Evolutionary conservation across 2,888 invertebrate species (phyloP).

Genomic region (Anarsia innoxiella): DNA sequence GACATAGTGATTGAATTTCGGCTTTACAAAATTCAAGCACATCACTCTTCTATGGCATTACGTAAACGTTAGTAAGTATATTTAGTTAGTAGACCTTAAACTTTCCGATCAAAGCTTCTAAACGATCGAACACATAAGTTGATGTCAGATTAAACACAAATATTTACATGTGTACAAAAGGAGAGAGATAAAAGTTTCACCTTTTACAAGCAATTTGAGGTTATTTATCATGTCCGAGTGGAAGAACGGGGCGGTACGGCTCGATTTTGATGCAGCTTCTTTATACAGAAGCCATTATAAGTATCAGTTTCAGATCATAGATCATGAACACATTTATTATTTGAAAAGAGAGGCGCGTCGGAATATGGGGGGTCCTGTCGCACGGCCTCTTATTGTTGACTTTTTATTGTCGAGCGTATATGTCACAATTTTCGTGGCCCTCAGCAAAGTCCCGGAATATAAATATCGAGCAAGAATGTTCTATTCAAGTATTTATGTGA

Average conservation of each 20-base stretch:
- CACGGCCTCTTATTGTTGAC: constrained; percentile 52
- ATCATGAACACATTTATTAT: constrained; percentile 70
- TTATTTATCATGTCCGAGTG: constrained; percentile 60
- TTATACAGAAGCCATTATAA: constrained; percentile 74
- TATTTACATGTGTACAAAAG: constrained; percentile 64
- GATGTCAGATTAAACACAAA: constrained; percentile 57
- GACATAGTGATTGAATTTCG: too few relatives aligned
- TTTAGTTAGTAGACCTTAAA: too few relatives aligned
- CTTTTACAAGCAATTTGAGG: constrained; percentile 70
- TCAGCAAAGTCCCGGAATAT: constrained; percentile 44
- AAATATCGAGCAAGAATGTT: constrained; percentile 55
- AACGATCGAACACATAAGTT: constrained; percentile 41
- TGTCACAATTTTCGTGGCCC: constrained; percentile 61
- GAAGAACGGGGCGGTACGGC: constrained; percentile 23
- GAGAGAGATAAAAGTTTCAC: constrained; percentile 57
- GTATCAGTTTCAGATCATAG: constrained; percentile 75
- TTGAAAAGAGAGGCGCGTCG: constrained; percentile 44
- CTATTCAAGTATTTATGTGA: constrained; percentile 48
- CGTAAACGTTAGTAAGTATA: too few relatives aligned
- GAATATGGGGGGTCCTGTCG: constrained; percentile 64
- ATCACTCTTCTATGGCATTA: too few relatives aligned
- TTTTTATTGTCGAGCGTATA: constrained; percentile 61
- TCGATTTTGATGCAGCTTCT: constrained; percentile 61
- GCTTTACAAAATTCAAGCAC: too few relatives aligned
- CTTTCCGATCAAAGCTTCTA: constrained; percentile 24